These are phyloP conservation scores for Xiphorhynchus erythropygius DNA, from an alignment of 2,797 vertebrate genomes.

Conservation along the genomic window DNA sequence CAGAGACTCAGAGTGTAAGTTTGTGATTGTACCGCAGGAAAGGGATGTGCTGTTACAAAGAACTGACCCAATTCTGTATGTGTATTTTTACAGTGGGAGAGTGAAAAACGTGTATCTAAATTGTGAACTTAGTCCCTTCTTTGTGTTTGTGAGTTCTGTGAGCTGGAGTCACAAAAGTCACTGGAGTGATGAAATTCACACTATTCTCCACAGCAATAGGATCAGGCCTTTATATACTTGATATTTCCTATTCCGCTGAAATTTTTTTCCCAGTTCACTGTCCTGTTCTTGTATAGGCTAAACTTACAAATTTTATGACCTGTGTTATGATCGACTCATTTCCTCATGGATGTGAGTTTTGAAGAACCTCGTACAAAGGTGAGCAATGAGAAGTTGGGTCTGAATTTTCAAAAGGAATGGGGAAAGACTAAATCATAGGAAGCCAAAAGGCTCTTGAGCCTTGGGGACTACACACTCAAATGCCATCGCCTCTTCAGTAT, in stretches of 20 bases:
- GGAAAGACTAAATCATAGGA: neutral
- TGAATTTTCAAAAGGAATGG: neutral
- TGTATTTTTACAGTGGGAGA: neutral
- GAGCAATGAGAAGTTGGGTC: neutral
- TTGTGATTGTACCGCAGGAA: neutral
- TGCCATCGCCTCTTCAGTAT: neutral
- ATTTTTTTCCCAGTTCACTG: neutral
- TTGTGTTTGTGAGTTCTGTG: neutral
- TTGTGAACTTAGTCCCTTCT: neutral
- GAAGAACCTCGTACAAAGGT: neutral
- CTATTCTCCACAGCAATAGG: neutral
- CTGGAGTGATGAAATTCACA: accelerated
- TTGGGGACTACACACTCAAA: neutral
- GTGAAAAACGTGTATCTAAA: neutral
- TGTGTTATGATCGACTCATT: neutral
- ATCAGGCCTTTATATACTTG: neutral
- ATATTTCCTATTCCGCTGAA: neutral
- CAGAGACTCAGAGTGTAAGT: neutral
- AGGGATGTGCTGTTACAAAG: neutral
- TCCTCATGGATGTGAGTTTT: neutral
- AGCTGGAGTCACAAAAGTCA: neutral
- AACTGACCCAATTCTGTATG: neutral
- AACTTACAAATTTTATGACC: neutral
- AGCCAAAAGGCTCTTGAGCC: neutral
- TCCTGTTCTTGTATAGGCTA: neutral